phyloP scores from a whole-genome alignment of 2,888 invertebrate genomes.

The Chromoteleia sp. region DNA sequence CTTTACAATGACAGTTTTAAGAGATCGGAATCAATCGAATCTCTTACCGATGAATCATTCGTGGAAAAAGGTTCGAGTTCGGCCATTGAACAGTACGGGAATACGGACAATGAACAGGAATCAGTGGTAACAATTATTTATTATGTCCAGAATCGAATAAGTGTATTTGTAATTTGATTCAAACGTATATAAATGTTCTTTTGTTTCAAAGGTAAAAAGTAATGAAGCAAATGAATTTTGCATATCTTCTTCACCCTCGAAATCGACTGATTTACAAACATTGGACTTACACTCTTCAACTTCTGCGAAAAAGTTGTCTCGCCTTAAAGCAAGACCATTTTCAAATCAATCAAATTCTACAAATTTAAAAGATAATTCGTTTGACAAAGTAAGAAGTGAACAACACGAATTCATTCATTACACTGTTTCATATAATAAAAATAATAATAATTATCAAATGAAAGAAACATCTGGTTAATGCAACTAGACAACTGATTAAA shows the following conservation, averaged over 20 bases:
- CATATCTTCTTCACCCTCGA: constrained; percentile 9
- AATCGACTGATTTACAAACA: constrained; percentile 6
- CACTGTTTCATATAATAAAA: too few relatives aligned
- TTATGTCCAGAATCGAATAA: too few relatives aligned
- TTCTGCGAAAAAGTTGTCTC: too few relatives aligned
- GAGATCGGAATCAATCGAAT: constrained; percentile 60
- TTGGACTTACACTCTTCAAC: not conserved
- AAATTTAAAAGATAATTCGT: not conserved
- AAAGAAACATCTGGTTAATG: too few relatives aligned
- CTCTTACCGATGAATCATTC: constrained; percentile 63
- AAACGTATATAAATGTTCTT: too few relatives aligned
- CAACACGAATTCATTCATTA: too few relatives aligned
- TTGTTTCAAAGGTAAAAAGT: not conserved
- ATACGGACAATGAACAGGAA: constrained; percentile 46
- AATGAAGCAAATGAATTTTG: constrained; percentile 1
- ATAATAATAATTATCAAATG: too few relatives aligned
- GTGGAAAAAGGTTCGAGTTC: constrained; percentile 66
- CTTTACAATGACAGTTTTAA: constrained; percentile 43
- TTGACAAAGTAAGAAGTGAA: constrained; percentile 12
- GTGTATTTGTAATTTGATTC: too few relatives aligned
- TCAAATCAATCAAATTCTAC: constrained; percentile 3
- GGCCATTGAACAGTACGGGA: constrained; percentile 47
- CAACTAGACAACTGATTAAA: too few relatives aligned
- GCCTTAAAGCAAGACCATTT: constrained; percentile 1
- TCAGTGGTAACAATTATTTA: constrained; percentile 38